Evolutionary conservation across 2,797 vertebrate genomes (phyloP).

Genomic region (Micromesistius poutassou): DNA sequence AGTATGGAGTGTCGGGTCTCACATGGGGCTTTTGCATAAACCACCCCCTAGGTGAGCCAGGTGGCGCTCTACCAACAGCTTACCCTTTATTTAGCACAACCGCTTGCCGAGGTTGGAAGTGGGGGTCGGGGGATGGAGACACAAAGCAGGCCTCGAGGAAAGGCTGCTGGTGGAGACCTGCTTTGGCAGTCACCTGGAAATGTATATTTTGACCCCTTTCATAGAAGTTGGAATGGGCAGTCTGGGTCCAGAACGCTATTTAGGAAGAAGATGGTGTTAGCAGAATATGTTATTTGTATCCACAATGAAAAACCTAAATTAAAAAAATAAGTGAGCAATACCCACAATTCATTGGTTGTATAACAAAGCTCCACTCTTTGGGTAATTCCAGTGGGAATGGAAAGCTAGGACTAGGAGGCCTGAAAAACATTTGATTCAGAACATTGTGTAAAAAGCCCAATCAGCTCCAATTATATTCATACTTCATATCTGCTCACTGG

Average conservation of each 20-base stretch:
- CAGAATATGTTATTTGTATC: background rate
- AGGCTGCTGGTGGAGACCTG: slow-evolving; percentile 42
- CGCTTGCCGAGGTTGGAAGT: slow-evolving; percentile 27
- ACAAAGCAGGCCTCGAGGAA: slow-evolving; percentile 66
- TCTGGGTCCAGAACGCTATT: slow-evolving; percentile 58
- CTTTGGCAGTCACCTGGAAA: slow-evolving; percentile 52
- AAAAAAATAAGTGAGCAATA: slow-evolving; percentile 3
- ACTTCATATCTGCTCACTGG: background rate
- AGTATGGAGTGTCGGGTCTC: background rate
- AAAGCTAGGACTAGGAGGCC: background rate
- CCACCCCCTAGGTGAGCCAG: background rate
- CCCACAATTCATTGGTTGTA: slow-evolving; percentile 61
- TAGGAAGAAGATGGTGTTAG: background rate
- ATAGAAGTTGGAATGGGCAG: slow-evolving; percentile 46
- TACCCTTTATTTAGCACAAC: slow-evolving; percentile 70
- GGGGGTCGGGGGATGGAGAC: slow-evolving; percentile 45
- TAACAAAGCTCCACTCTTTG: slow-evolving; percentile 16
- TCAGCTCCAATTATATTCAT: background rate
- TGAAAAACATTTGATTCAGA: background rate
- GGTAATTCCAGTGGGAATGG: background rate
- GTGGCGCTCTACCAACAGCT: background rate
- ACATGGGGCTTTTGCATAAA: background rate
- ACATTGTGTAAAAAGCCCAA: background rate
- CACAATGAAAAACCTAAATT: background rate
- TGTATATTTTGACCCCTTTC: slow-evolving; percentile 53